Conservation (phyloP, 1,140 invertebrate genomes). For the Scaptomyza montana region DNA sequence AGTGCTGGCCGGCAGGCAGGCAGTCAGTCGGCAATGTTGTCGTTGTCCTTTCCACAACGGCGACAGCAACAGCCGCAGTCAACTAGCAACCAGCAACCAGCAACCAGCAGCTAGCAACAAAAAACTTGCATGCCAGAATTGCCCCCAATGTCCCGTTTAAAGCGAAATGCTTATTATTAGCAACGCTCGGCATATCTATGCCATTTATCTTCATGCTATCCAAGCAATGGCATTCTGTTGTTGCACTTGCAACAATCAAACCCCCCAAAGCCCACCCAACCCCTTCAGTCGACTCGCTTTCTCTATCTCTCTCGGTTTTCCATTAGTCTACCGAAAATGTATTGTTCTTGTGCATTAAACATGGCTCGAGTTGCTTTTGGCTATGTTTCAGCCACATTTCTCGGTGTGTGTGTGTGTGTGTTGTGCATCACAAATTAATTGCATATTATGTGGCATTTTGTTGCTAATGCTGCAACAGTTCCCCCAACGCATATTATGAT, state of each 20-base stretch:
- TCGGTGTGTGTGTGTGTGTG: neutral
- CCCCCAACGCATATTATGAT: constrained; percentile 12
- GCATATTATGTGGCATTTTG: constrained; percentile 36
- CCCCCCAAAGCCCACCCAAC: too few species aligned
- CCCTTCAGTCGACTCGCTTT: too few species aligned
- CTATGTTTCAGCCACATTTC: neutral
- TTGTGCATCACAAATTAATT: constrained; percentile 24
- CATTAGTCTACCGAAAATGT: constrained; percentile 25
- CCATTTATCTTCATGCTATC: constrained; percentile 45
- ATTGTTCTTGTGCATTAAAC: constrained; percentile 38
- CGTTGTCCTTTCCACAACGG: constrained; percentile 55
- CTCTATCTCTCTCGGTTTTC: neutral
- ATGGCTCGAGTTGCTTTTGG: constrained; percentile 9
- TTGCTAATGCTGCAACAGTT: constrained; percentile 17
- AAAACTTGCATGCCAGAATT: constrained; percentile 49
- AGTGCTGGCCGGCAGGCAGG: constrained; percentile 7
- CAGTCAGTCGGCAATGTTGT: constrained; percentile 21
- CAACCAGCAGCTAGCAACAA: constrained; percentile 1
- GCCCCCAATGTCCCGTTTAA: constrained; percentile 59
- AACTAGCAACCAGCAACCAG: neutral
- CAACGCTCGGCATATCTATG: constrained; percentile 51
- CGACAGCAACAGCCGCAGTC: constrained; percentile 54
- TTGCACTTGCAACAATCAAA: constrained; percentile 25
- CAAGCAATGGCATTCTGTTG: constrained; percentile 10
- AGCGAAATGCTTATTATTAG: constrained; percentile 60